Conservation (phyloP, 2,888 invertebrate genomes). For the Drosophila nigricruria region DNA sequence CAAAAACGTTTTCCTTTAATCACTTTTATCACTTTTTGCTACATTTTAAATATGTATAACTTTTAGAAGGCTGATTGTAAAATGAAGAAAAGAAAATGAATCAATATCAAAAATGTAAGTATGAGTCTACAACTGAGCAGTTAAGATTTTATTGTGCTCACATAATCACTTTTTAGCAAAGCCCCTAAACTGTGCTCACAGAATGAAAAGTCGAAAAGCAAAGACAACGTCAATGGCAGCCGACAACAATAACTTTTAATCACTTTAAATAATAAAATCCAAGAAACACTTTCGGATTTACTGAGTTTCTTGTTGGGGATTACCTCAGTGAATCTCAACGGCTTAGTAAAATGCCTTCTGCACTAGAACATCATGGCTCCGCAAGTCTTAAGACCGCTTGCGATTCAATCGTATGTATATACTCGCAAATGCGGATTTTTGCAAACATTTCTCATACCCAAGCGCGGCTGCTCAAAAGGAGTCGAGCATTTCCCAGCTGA, state of each 20-base stretch:
- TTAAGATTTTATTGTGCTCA: constrained; percentile 61
- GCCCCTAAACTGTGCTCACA: constrained; percentile 39
- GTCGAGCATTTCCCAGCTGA: constrained; percentile 11
- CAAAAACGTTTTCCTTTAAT: neutral
- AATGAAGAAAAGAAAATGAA: neutral
- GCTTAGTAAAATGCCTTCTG: constrained; percentile 67
- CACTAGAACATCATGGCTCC: constrained; percentile 50
- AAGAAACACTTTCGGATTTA: constrained; percentile 77
- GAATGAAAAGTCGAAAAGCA: constrained; percentile 58
- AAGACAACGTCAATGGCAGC: constrained; percentile 50
- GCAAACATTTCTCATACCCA: constrained; percentile 39
- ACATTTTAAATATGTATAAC: neutral
- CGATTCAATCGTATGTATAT: constrained; percentile 42
- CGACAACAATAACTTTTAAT: constrained; percentile 73
- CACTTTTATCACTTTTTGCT: neutral
- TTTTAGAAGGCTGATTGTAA: neutral
- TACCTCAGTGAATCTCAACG: constrained; percentile 63
- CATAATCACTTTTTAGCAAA: constrained; percentile 54
- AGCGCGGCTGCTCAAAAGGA: constrained; percentile 23
- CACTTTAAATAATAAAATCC: constrained; percentile 79
- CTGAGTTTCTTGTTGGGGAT: constrained; percentile 68
- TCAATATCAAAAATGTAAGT: constrained; percentile 1
- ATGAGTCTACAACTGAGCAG: constrained; percentile 44
- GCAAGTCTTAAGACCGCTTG: constrained; percentile 32
- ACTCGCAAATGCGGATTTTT: constrained; percentile 49